Percentiles rank a stretch among this genome's conserved stretches.
Conservation (phyloP, 2,113 vertebrate species). For the Amphilophus citrinellus region DNA sequence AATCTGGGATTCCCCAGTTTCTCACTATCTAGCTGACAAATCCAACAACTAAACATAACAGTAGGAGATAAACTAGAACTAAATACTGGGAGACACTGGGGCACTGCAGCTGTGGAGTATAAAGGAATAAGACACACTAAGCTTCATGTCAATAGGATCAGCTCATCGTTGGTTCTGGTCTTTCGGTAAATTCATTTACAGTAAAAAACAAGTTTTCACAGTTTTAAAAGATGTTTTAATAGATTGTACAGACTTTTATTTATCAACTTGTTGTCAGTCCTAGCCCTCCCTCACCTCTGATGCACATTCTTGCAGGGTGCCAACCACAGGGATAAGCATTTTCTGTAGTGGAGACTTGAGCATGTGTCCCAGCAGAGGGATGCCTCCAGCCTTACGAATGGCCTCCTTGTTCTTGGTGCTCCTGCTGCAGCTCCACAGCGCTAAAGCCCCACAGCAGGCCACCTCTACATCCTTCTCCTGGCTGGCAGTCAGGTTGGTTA, state of each 20-base stretch:
- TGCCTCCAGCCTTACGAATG: constrained; percentile 89
- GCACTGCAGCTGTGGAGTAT: no score
- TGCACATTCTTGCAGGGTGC: constrained; percentile 93
- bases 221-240: not conserved
- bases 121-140: no score
- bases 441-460: constrained; percentile 92
- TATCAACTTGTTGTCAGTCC: not conserved
- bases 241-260: not conserved
- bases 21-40: no score
- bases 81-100: no score
- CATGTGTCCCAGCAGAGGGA: constrained; percentile 87
- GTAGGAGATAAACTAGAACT: no score
- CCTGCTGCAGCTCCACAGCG: constrained; percentile 94
- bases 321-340: constrained; percentile 92
- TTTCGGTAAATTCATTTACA: no score
- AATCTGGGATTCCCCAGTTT: no score
- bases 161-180: no score
- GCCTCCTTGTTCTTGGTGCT: constrained; percentile 89
- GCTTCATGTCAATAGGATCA: no score
- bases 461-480: constrained; percentile 86
- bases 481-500: constrained; percentile 55
- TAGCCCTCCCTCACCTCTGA: constrained; percentile 82
- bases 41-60: no score
- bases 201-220: not conserved
- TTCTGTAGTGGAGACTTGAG: constrained; percentile 86